phyloP scores from a whole-genome alignment of 2,797 vertebrate species.

The Sebastes reedi region DNA sequence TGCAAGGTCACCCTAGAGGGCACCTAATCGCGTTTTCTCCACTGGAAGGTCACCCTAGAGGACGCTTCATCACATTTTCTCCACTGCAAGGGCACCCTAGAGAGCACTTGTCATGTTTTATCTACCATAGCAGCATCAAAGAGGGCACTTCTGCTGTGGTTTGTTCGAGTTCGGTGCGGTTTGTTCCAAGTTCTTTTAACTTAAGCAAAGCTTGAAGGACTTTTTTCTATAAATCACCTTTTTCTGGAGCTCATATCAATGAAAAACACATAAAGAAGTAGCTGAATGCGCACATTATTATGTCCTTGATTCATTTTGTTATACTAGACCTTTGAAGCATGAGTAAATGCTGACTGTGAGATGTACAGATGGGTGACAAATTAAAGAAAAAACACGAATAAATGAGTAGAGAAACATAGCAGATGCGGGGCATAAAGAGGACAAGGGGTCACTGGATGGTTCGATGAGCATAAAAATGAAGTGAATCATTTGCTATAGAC shows the following conservation, averaged over 20 bases:
- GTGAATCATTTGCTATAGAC: not conserved
- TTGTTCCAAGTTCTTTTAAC: not conserved
- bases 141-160: too few relatives aligned
- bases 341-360: constrained; percentile 31
- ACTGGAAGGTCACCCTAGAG: too few relatives aligned
- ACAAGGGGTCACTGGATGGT: not conserved
- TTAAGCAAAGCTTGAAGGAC: constrained; percentile 22
- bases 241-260: not conserved
- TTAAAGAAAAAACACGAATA: constrained; percentile 17
- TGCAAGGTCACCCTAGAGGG: too few relatives aligned
- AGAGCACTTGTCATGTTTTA: too few relatives aligned
- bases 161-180: too few relatives aligned
- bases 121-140: too few relatives aligned
- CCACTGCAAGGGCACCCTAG: too few relatives aligned
- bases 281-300: constrained; percentile 11
- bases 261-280: not conserved
- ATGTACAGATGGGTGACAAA: constrained; percentile 8
- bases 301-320: constrained; percentile 23
- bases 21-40: fast-evolving
- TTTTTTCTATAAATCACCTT: not conserved
- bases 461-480: constrained; percentile 12
- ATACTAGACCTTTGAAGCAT: not conserved
- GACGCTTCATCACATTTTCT: fast-evolving
- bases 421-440: not conserved
- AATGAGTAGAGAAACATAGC: not conserved